Base-by-base conservation (phyloP, 1,140 invertebrate species). In the Sipha flava region DNA sequence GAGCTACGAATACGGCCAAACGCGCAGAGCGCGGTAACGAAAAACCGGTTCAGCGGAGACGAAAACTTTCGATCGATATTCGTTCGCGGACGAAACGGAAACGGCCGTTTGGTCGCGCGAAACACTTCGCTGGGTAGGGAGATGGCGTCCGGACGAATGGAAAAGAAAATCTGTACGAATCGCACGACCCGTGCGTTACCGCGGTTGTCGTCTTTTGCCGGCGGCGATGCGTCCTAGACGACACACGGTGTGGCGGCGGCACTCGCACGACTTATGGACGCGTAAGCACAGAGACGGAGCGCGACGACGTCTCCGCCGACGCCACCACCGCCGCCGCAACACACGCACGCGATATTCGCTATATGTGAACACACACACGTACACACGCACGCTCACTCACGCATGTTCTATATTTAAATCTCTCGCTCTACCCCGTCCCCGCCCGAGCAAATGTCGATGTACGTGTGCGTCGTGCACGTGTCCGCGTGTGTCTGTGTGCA, bases 351-450 rank as follows among this genome's bases (percentile, higher is more conserved):
- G 52, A 40, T 40, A 59, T 52, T 54, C 72, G 10, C 29, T 7
- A 26, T 6, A 18, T 10, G 26, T 59, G 54, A 23, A 26, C 23
- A 21, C 21, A 21, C 54, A 6, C 23, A 59, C 54, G 21, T 52
- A 14, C 45, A 34, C 29, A 54, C 70, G 21, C 47, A 29, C 9
- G 6, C 26, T 14, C 59, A 12, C n/a, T 10, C 54, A 16, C 54
- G 21, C 54, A 21, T 14, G 72, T 77, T 77, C 72, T 77, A 77
- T 77, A 77, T 77, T 77, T 77, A 77, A 77, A 54, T 70, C 79
- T 45, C n/a, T 68, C n/a, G 29, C 77, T 21, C 64, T 21, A 31
- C 57, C 40, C 10, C 40, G 40, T 14, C 7, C 1, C 62, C 2
- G 31, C 62, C 34, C 31, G 26, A 29, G 54, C 18, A 26, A 29